Percentiles rank a stretch among this genome's conserved stretches.
phyloP scores from a whole-genome alignment of 30 jellyfish, hydroid and myxozoan genomes.

The Aurelia coerulea region DNA sequence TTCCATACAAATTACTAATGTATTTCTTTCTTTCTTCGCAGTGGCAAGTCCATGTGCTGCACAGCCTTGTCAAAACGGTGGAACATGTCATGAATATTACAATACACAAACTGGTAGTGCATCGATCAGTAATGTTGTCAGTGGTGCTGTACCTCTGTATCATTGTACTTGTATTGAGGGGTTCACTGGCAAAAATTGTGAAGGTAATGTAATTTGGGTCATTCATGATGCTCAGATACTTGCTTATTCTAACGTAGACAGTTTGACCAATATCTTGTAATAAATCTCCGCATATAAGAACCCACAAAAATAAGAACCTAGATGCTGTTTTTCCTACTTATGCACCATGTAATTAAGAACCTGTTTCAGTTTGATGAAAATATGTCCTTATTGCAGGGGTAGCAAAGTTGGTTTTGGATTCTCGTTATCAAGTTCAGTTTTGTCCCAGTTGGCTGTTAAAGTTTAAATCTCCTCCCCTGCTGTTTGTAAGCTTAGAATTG shows the following conservation, averaged over 20 bases:
- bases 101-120: conserved; percentile 86
- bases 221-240: neutral
- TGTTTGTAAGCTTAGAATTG: no score
- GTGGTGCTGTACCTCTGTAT: conserved; percentile 87
- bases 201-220: conserved; percentile 58
- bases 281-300: neutral
- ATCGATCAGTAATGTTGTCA: conserved; percentile 69
- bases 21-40: conserved; percentile 2
- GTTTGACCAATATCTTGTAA: neutral
- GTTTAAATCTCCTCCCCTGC: no score
- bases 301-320: no score
- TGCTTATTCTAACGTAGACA: neutral
- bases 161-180: conserved; percentile 99
- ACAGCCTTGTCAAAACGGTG: conserved; percentile 99
- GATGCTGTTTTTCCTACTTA: no score
- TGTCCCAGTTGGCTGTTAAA: no score
- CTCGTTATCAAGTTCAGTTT: no score
- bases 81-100: conserved; percentile 95
- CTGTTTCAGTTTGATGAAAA: no score
- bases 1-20: no score
- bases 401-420: no score
- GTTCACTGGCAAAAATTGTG: conserved; percentile 98
- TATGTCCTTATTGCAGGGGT: no score
- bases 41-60: conserved; percentile 99
- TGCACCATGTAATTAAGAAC: no score